Base-by-base conservation (phyloP, 2,113 vertebrate genomes). In the Oxyruncus cristatus region DNA sequence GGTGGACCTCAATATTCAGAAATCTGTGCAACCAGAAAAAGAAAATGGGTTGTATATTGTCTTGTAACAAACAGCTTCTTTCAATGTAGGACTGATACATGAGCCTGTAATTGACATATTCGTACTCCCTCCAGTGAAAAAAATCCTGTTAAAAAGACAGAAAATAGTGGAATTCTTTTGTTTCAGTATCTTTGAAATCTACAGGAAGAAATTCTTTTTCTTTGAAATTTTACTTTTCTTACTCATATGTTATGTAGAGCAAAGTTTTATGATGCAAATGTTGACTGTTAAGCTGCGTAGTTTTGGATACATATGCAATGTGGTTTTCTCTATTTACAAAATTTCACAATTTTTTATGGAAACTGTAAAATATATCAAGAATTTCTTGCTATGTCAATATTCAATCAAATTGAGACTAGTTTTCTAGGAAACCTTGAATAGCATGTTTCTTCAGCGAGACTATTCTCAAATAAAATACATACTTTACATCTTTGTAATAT, bases 181-280 rank as follows among this genome's bases (percentile, higher is more conserved):
- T 72, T 79, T 93, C 59, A 55, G 13, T 67, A 33, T 74, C 85
- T 97, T 96, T 92, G 95, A 93, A 95, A 94, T 80, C 75, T 67
- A 53, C 65, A 61, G 76, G 68, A 90, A 92, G 41, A 44, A 91
- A 74, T 23, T 8, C 14, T 65, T 91, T 85, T 85, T 55, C 72
- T 92, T 76, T 75, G 79, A 76, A 91, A 65, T 92, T 82, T 87
- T 91, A 47, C 52, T 92, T 89, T 84, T 85, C 65, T 52, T 89
- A 42, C 62, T 41, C 5, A 11, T 59, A n/a, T 44, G 55, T 94
- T 89, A 72, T 68, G n/a, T 93, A 93, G 85, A 82, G 37, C 46
- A 59, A 79, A 90, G 50, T 89, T 97, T 90, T 90, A 81, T 95
- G 47, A 47, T 77, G 28, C 30, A 68, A 90, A 41, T 86, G 35